phyloP scores from a whole-genome alignment of 1,140 invertebrate species.

The Antheraea pernyi region DNA sequence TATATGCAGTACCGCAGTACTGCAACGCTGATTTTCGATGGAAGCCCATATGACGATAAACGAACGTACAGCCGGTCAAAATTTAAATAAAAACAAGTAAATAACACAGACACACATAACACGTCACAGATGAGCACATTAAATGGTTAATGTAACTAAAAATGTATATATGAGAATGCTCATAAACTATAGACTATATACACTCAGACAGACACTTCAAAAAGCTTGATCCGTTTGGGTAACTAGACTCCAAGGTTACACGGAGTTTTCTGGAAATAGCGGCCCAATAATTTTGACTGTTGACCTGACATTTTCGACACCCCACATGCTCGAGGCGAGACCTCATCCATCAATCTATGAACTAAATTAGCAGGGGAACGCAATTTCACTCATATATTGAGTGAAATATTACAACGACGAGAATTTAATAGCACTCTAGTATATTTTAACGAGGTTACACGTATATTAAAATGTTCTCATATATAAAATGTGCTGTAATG shows the following conservation, averaged over 20 bases:
- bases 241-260: background rate
- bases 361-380: slow-evolving; percentile 8
- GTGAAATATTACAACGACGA: background rate
- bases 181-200: too few relatives aligned
- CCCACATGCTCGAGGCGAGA: slow-evolving; percentile 13
- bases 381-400: slow-evolving; percentile 5
- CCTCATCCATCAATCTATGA: slow-evolving; percentile 13
- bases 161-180: too few relatives aligned
- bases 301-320: slow-evolving; percentile 19
- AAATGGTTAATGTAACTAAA: too few relatives aligned
- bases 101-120: too few relatives aligned
- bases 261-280: slow-evolving; percentile 1
- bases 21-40: too few relatives aligned
- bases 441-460: background rate
- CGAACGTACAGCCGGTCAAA: too few relatives aligned
- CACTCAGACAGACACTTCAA: too few relatives aligned
- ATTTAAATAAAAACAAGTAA: too few relatives aligned
- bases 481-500: background rate
- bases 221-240: background rate
- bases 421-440: background rate
- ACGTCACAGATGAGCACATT: too few relatives aligned
- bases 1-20: too few relatives aligned
- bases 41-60: too few relatives aligned
- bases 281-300: slow-evolving; percentile 14
- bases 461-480: background rate